Conservation (phyloP, 2,888 invertebrate genomes). For the Oeneis ivallda region DNA sequence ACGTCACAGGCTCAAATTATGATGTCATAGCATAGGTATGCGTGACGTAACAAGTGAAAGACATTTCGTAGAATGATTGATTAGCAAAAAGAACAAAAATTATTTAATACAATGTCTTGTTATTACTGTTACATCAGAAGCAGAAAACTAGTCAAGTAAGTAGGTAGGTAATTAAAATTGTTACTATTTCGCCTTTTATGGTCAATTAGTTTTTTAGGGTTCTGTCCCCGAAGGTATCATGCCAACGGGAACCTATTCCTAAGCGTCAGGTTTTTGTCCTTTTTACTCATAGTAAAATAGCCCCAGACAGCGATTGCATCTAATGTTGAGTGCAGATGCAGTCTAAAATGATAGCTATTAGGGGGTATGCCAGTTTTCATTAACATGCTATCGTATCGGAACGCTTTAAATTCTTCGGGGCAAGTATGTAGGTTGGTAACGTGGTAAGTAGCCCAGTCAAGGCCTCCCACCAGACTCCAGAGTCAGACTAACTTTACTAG, state of each 20-base stretch:
- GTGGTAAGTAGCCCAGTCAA: no score
- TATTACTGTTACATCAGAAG: constrained; percentile 1
- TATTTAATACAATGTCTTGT: not conserved
- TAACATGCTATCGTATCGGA: no score
- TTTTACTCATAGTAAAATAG: not conserved
- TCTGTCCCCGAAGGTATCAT: not conserved
- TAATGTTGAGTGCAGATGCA: no score
- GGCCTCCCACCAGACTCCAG: no score
- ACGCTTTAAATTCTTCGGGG: no score
- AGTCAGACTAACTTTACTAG: no score
- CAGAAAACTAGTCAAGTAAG: not conserved
- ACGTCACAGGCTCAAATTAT: no score
- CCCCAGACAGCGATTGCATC: no score
- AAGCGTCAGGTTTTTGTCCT: not conserved
- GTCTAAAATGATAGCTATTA: no score
- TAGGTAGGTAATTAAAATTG: not conserved
- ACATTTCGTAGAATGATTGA: not conserved
- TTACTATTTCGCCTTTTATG: not conserved
- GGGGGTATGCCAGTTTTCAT: no score
- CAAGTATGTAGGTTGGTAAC: no score
- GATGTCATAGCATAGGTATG: no score
- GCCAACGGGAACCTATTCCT: not conserved
- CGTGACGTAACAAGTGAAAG: not conserved
- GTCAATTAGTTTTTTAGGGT: not conserved
- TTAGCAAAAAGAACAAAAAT: not conserved